Base-by-base conservation (phyloP, 1,140 invertebrate species). In the Sinella curviseta region DNA sequence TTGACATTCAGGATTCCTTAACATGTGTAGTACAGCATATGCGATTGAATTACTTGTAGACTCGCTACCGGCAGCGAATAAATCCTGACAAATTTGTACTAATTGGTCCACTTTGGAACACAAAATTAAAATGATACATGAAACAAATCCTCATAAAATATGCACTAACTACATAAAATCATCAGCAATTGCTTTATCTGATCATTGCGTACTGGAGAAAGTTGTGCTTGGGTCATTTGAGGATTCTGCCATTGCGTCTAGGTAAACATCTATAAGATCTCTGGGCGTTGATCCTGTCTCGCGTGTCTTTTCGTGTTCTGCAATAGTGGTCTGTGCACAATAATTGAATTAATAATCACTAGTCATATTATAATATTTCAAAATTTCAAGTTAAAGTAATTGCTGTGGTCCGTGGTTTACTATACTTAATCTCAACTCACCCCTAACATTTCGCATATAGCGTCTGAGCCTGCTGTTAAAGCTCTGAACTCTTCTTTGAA, bases 251-350 rank as follows among this genome's bases (percentile, higher is more conserved):
- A 94, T 93, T 87, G 94, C 91, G 54, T 90, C 87, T 0, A 95
- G 87, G 85, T 92, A 95, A 33, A 91, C 89, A 84, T 94, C 94
- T 55, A 96, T 94, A 36, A 95, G 90, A 84, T 95, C 93, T 28
- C 88, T 86, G 14, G 86, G 86, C 48, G 89, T 87, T 24, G 86
- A 86, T 35, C 86, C 85, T 39, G 88, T 60, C n/a, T 87, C 84
- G 54, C 90, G 88, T 0, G 85, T 88, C 35, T 84, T 83, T 70
- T 90, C 88, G 80, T 93, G 92, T n/a, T 91, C 89, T 0, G 87
- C 84, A 35, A 93, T 92, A 17, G 87, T 88, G 77, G 89, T 86
- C 89, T 91, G 55, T 55, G 73, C 17, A 48, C n/a, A 26, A 78
- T 28, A n/a, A n/a, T n/a, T n/a, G n/a, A n/a, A n/a, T n/a, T n/a